Percentiles rank a stretch among this genome's conserved stretches.
Evolutionary conservation across 2,797 vertebrate species (phyloP).

Genomic region (Sciurus carolinensis): DNA sequence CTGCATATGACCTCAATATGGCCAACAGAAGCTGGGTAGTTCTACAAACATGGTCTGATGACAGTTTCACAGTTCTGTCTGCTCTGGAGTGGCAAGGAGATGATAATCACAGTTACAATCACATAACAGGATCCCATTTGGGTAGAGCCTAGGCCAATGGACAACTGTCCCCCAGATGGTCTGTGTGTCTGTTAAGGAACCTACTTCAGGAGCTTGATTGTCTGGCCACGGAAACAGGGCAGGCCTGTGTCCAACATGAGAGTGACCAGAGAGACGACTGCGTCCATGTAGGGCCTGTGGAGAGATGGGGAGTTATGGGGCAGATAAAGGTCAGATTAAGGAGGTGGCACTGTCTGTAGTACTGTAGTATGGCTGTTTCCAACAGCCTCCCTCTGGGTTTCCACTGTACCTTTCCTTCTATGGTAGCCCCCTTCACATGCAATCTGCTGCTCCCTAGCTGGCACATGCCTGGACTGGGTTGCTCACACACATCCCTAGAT

Average conservation of each 20-base stretch:
- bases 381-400: neutral
- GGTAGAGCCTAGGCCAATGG: neutral
- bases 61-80: neutral
- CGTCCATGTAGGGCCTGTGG: slow-evolving; percentile 97
- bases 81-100: neutral
- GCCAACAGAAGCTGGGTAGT: neutral
- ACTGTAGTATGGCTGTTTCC: neutral
- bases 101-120: neutral
- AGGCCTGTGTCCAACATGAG: slow-evolving; percentile 98
- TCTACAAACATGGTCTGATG: fast-evolving
- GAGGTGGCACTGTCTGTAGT: neutral
- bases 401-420: too few relatives aligned
- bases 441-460: neutral
- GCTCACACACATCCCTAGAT: fast-evolving
- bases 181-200: slow-evolving; percentile 81
- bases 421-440: neutral
- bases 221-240: slow-evolving; percentile 98
- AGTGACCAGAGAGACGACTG: slow-evolving; percentile 97
- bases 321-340: neutral
- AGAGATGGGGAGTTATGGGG: neutral
- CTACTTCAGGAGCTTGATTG: slow-evolving; percentile 98
- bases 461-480: neutral
- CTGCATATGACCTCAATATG: neutral
- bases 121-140: neutral
- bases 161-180: neutral